Evolutionary conservation across 1,140 invertebrate genomes (phyloP).

Genomic region (Euwallacea fornicatus): DNA sequence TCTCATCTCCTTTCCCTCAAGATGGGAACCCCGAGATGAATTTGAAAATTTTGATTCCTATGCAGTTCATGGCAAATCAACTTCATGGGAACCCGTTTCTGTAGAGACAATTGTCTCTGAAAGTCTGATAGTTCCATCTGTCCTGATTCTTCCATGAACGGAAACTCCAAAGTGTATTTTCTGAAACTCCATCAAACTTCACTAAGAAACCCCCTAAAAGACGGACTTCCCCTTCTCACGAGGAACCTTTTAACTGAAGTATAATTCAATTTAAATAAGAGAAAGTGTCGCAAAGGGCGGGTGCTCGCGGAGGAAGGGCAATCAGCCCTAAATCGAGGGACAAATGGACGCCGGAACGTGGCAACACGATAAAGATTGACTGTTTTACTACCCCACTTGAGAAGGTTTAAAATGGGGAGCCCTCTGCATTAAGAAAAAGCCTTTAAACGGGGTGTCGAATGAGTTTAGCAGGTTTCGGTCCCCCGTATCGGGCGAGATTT

Average conservation of each 20-base stretch:
- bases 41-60: too few relatives aligned
- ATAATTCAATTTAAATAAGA: constrained; percentile 55
- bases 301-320: constrained; percentile 43
- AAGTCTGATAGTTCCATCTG: too few relatives aligned
- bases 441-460: constrained; percentile 31
- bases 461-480: constrained; percentile 26
- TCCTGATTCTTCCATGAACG: too few relatives aligned
- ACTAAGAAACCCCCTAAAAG: background rate
- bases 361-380: constrained; percentile 53
- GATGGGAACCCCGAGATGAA: too few relatives aligned
- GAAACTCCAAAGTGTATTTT: background rate
- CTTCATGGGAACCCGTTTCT: too few relatives aligned
- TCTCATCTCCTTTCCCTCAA: too few relatives aligned
- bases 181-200: background rate
- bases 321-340: constrained; percentile 43
- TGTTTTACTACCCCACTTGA: constrained; percentile 46
- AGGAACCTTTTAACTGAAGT: constrained; percentile 48
- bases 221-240: background rate
- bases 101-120: too few relatives aligned
- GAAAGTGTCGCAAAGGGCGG: constrained; percentile 48
- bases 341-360: constrained; percentile 46
- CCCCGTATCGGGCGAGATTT: too few relatives aligned
- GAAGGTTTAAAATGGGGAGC: constrained; percentile 31
- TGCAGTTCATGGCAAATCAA: too few relatives aligned
- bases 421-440: constrained; percentile 34